These are phyloP conservation scores for Drosophila mayri DNA, from an alignment of 1,140 invertebrate genomes.

Conservation along the genomic window DNA sequence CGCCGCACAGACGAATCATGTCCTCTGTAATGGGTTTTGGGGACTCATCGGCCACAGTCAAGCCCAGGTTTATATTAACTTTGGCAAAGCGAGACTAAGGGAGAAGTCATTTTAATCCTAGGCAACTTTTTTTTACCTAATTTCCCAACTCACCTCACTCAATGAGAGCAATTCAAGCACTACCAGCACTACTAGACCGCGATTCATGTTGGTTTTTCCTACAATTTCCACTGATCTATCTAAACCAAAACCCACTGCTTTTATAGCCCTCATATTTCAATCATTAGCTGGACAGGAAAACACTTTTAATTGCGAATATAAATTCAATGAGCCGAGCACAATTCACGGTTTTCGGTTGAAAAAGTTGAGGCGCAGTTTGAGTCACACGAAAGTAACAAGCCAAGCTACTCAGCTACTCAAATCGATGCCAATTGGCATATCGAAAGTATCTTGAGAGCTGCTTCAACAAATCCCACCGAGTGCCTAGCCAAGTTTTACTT, in stretches of 20 bases:
- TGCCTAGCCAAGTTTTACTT: conserved; percentile 40
- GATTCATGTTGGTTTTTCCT: conserved; percentile 26
- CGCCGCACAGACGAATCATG: conserved; percentile 51
- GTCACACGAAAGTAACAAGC: conserved; percentile 63
- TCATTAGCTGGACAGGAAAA: conserved; percentile 29
- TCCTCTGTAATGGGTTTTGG: conserved; percentile 46
- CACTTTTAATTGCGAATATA: conserved; percentile 64
- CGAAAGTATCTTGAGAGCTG: conserved; percentile 67
- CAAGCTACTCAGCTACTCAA: conserved; percentile 45
- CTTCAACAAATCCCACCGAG: conserved; percentile 62
- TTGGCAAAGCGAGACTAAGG: conserved; percentile 48
- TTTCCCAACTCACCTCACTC: conserved; percentile 5
- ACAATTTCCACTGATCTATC: background rate
- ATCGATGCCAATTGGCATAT: conserved; percentile 63
- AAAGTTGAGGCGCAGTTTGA: conserved; percentile 69
- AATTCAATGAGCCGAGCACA: conserved; percentile 65
- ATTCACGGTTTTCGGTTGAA: conserved; percentile 43
- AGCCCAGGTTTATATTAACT: conserved; percentile 50
- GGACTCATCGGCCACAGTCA: conserved; percentile 48
- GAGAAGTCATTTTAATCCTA: background rate
- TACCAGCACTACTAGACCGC: conserved; percentile 12
- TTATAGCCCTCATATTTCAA: conserved; percentile 17
- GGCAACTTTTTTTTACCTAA: background rate
- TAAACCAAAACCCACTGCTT: background rate
- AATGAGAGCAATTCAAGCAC: conserved; percentile 3